Evolutionary conservation across 2,797 vertebrate species (phyloP).

Genomic region (Neomorphus geoffroyi): DNA sequence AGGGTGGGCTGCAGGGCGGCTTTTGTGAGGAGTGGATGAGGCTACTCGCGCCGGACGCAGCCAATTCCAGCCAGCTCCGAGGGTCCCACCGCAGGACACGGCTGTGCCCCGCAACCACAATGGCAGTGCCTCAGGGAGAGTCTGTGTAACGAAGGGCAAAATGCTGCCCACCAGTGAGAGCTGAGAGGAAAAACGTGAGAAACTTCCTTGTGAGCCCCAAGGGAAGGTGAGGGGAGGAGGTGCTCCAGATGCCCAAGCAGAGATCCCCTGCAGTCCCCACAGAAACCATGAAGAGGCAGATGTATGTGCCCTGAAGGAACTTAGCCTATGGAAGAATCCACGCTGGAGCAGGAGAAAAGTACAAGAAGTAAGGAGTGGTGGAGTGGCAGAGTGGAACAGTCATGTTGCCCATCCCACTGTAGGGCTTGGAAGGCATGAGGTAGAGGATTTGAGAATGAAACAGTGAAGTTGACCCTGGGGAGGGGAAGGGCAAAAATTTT

Average conservation of each 20-base stretch:
- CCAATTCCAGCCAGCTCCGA: background rate
- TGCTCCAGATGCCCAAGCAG: rapidly evolving
- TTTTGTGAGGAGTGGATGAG: background rate
- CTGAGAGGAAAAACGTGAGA: too few relatives aligned
- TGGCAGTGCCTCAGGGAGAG: rapidly evolving
- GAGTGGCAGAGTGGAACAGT: background rate
- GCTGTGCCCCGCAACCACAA: rapidly evolving
- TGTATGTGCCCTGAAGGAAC: background rate
- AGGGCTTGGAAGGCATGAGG: background rate
- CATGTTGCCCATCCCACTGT: rapidly evolving
- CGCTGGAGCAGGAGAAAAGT: background rate
- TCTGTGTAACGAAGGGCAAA: background rate
- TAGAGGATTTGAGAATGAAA: background rate
- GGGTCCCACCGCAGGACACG: rapidly evolving
- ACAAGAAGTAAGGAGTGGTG: background rate
- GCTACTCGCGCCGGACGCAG: background rate
- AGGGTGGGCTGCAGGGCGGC: rapidly evolving
- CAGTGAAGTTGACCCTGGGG: background rate
- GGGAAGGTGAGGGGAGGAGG: too few relatives aligned
- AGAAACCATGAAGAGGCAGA: background rate
- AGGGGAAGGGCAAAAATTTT: background rate
- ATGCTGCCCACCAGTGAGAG: rapidly evolving
- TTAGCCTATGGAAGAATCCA: background rate
- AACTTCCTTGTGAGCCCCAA: rapidly evolving
- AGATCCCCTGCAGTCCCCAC: background rate